These are phyloP conservation scores for Sterrhoptilus dennistouni DNA, from an alignment of 2,113 vertebrate species.

Conservation along the genomic window DNA sequence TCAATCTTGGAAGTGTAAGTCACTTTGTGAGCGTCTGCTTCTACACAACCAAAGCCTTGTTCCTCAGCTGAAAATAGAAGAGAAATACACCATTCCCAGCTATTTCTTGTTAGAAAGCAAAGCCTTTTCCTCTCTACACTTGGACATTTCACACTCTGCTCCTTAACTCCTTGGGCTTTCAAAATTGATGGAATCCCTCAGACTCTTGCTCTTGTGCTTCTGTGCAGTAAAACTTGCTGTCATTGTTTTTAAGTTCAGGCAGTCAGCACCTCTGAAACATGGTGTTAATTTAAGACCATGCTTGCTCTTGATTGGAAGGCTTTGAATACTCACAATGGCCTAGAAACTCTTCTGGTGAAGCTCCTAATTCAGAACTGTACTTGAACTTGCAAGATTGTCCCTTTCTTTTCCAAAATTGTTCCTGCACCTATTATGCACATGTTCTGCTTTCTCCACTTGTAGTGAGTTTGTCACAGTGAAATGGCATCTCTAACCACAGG, in stretches of 20 bases:
- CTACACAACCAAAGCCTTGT: neutral
- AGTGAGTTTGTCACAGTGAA: neutral
- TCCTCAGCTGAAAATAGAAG: neutral
- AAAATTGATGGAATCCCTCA: neutral
- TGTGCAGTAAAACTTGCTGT: neutral
- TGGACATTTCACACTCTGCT: neutral
- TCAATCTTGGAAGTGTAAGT: neutral
- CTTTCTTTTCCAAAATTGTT: accelerated
- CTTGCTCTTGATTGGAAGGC: neutral
- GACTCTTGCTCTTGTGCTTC: neutral
- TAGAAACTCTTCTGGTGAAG: neutral
- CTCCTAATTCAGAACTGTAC: neutral
- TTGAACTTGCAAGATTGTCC: neutral
- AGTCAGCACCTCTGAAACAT: neutral
- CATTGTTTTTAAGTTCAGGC: neutral
- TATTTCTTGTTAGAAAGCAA: too few species aligned
- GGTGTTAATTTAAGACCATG: neutral
- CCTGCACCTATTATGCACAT: neutral
- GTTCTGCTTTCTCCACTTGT: neutral
- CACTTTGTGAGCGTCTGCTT: neutral
- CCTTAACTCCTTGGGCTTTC: neutral
- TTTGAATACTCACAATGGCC: neutral
- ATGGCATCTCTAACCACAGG: accelerated
- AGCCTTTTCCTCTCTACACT: neutral
- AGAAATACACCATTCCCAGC: neutral